phyloP scores from a whole-genome alignment of 1,140 invertebrate species.

The Drosophila murphyi region DNA sequence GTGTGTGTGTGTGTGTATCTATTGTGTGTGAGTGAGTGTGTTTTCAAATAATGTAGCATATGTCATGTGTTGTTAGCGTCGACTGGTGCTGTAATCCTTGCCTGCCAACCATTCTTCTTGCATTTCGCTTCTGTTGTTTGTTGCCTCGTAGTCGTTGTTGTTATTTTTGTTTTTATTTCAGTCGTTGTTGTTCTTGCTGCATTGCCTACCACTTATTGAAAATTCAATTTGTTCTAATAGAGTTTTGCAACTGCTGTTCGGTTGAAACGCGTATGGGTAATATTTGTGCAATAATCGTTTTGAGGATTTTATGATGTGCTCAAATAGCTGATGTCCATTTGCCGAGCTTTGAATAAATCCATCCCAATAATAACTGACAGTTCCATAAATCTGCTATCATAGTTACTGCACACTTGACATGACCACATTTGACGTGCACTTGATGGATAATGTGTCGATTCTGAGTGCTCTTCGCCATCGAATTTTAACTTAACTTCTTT shows the following conservation, averaged over 20 bases:
- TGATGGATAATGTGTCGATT: too few relatives aligned
- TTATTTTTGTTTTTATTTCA: slow-evolving; percentile 11
- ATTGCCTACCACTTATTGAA: slow-evolving; percentile 65
- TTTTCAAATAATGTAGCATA: slow-evolving; percentile 58
- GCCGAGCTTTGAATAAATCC: too few relatives aligned
- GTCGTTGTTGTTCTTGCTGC: slow-evolving; percentile 38
- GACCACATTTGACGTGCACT: background rate
- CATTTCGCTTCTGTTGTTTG: slow-evolving; percentile 5
- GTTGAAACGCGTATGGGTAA: slow-evolving; percentile 43
- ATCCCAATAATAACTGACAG: background rate
- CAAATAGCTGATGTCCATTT: background rate
- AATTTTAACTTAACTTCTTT: background rate
- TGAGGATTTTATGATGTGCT: background rate
- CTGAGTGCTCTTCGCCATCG: too few relatives aligned
- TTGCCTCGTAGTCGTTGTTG: slow-evolving; percentile 10
- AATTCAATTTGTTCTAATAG: slow-evolving; percentile 79
- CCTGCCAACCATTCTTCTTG: slow-evolving; percentile 6
- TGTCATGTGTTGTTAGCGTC: slow-evolving; percentile 67
- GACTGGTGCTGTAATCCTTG: slow-evolving; percentile 47
- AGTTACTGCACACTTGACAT: background rate
- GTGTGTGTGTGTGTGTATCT: slow-evolving; percentile 12
- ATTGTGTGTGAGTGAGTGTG: background rate
- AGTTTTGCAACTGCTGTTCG: slow-evolving; percentile 51
- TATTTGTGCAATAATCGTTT: slow-evolving; percentile 5
- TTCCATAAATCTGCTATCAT: background rate